phyloP scores from a whole-genome alignment of 2,113 vertebrate genomes.

The Theristicus caerulescens region DNA sequence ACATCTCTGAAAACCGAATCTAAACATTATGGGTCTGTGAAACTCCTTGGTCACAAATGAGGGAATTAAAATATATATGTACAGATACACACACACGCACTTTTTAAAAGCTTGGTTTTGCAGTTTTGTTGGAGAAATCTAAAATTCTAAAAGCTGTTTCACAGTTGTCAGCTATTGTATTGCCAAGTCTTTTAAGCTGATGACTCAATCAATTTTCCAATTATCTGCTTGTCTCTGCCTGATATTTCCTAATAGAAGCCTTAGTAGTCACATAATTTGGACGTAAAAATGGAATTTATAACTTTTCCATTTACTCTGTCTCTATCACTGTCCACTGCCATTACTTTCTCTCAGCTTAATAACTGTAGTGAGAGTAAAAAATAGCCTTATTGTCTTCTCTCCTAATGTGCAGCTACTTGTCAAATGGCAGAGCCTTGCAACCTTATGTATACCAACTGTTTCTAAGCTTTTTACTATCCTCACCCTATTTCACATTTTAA shows the following conservation, averaged over 20 bases:
- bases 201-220: background rate
- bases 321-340: background rate
- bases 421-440: background rate
- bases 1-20: background rate
- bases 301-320: background rate
- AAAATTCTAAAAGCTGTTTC: background rate
- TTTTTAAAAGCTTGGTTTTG: background rate
- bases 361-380: background rate
- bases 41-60: background rate
- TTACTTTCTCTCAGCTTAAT: background rate
- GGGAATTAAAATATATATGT: background rate
- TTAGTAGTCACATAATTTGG: background rate
- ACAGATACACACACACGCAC: accelerated
- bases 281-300: conserved; percentile 13
- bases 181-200: background rate
- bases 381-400: background rate
- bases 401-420: background rate
- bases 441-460: background rate
- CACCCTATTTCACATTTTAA: background rate
- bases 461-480: background rate
- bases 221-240: background rate
- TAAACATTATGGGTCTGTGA: background rate
- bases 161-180: background rate
- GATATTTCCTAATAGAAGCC: background rate
- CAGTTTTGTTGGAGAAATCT: background rate